Percentiles rank a stretch among this genome's conserved stretches.
Conservation (phyloP, 1,140 invertebrate species). For the Drosophila busckii region DNA sequence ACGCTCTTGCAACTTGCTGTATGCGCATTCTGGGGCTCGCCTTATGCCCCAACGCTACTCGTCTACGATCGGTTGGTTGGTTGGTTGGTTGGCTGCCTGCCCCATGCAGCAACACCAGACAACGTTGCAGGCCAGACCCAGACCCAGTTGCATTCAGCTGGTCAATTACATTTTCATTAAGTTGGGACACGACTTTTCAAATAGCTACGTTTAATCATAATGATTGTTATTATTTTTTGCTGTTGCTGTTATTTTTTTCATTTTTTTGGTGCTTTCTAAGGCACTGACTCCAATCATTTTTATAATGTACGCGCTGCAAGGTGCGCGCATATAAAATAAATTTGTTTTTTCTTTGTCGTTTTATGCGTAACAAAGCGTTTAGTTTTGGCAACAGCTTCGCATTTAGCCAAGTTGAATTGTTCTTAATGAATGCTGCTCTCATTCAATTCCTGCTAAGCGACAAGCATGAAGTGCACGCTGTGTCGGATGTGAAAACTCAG, state of each 20-base stretch:
- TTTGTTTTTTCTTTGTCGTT: conserved; percentile 41
- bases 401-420: conserved; percentile 65
- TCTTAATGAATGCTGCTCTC: conserved; percentile 60
- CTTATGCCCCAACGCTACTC: conserved; percentile 9
- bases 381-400: conserved; percentile 54
- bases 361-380: conserved; percentile 57
- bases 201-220: conserved; percentile 77
- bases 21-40: conserved; percentile 8
- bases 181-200: conserved; percentile 77
- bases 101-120: conserved; percentile 37
- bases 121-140: not conserved
- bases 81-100: conserved; percentile 6
- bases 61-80: conserved; percentile 34
- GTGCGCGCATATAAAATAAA: conserved; percentile 62
- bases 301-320: conserved; percentile 42
- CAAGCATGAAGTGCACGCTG: conserved; percentile 42
- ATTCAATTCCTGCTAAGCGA: conserved; percentile 47
- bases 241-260: not conserved
- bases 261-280: conserved; percentile 42
- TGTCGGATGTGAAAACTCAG: conserved; percentile 49
- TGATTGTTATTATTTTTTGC: conserved; percentile 74
- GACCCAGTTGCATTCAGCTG: conserved; percentile 54
- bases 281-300: conserved; percentile 25
- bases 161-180: conserved; percentile 78
- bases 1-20: conserved; percentile 3